Percentiles rank a stretch among this genome's conserved stretches.
Conservation (phyloP, 2,888 invertebrate species). For the Automeris io region DNA sequence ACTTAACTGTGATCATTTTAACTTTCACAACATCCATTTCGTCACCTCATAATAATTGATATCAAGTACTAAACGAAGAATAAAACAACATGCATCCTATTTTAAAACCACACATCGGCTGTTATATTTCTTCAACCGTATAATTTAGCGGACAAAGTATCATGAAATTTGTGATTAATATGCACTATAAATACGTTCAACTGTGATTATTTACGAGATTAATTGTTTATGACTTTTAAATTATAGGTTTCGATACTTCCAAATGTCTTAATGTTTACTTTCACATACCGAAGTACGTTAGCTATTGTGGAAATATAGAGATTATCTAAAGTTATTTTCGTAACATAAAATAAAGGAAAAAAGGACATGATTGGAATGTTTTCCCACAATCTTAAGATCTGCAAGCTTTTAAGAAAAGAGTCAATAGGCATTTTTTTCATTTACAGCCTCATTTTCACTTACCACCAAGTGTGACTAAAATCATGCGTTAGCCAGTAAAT, state of each 20-base stretch:
- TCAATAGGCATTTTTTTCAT: too few species aligned
- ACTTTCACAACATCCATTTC: background rate
- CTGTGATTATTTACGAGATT: slow-evolving; percentile 1
- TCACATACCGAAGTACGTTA: background rate
- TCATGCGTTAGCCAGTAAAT: too few species aligned
- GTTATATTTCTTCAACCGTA: background rate
- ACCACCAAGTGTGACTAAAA: too few species aligned
- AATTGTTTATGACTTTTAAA: slow-evolving; percentile 5
- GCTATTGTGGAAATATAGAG: too few species aligned
- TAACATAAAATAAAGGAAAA: too few species aligned
- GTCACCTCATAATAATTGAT: too few species aligned
- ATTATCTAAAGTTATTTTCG: too few species aligned
- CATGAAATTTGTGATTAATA: slow-evolving; percentile 1
- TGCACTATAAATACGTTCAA: background rate
- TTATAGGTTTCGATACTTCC: background rate
- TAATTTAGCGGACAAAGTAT: background rate
- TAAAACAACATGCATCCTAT: background rate
- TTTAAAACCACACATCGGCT: background rate
- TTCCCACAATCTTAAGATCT: too few species aligned
- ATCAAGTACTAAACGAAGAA: background rate
- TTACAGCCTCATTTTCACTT: too few species aligned
- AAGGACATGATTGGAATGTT: too few species aligned
- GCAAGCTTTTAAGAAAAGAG: too few species aligned
- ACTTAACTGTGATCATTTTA: too few species aligned
- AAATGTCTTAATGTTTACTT: background rate